Evolutionary conservation across 1,140 invertebrate species (phyloP).

Genomic region (Paracyclopina nana): DNA sequence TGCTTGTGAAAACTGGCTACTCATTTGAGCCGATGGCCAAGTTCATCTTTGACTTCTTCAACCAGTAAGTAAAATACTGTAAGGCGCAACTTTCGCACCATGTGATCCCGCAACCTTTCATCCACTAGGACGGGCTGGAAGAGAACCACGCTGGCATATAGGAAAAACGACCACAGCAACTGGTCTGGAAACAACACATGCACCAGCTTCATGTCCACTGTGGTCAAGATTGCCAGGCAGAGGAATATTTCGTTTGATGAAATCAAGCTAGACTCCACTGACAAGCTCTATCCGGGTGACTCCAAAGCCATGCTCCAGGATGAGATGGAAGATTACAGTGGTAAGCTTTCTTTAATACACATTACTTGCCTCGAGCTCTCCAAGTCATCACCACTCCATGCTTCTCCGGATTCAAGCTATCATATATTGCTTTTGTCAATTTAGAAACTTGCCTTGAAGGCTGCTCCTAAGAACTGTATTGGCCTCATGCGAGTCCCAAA

Average conservation of each 20-base stretch:
- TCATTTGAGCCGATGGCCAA: slow-evolving; percentile 8
- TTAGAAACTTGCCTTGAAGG: too few relatives aligned
- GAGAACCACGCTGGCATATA: slow-evolving; percentile 1
- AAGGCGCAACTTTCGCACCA: background rate
- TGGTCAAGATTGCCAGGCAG: background rate
- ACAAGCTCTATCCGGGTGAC: background rate
- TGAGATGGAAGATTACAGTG: slow-evolving; percentile 4
- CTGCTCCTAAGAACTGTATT: too few relatives aligned
- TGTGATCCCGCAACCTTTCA: background rate
- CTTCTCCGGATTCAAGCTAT: too few relatives aligned
- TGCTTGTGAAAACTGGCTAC: slow-evolving; percentile 16
- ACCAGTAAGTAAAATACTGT: slow-evolving; percentile 1
- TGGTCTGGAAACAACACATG: slow-evolving; percentile 1
- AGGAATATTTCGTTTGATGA: slow-evolving; percentile 1
- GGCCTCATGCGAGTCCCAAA: too few relatives aligned
- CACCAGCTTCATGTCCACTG: background rate
- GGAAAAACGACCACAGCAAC: background rate
- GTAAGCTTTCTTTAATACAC: background rate
- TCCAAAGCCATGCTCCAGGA: background rate
- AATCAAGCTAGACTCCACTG: slow-evolving; percentile 1
- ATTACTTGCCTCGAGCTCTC: too few relatives aligned
- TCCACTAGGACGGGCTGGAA: slow-evolving; percentile 6
- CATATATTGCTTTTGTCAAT: too few relatives aligned
- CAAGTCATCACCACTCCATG: too few relatives aligned
- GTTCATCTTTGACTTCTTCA: slow-evolving; percentile 10